Evolutionary conservation across 2,113 vertebrate genomes (phyloP).

Genomic region (Asarcornis scutulata): DNA sequence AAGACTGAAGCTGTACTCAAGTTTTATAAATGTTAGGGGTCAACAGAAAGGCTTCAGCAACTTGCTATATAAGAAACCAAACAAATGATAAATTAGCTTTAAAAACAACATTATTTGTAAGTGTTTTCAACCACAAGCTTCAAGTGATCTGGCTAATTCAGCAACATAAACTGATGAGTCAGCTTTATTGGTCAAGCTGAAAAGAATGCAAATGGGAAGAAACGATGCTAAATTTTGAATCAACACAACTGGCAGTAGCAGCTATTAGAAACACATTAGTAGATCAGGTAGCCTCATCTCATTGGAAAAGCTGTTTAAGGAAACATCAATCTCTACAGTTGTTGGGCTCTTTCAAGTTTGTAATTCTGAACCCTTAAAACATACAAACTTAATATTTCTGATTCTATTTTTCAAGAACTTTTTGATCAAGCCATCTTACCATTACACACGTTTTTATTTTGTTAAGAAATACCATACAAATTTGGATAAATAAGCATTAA

Average conservation of each 20-base stretch:
- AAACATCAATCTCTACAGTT: not conserved
- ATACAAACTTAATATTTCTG: not conserved
- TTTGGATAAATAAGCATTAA: not conserved
- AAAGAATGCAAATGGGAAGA: not conserved
- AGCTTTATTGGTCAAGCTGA: not conserved
- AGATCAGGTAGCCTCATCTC: not conserved
- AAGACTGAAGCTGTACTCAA: not conserved
- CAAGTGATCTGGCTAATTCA: not conserved
- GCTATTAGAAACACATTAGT: not conserved
- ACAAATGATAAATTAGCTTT: not conserved
- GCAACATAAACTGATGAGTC: not conserved
- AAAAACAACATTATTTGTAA: not conserved
- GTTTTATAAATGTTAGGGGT: not conserved
- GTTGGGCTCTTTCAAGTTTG: not conserved
- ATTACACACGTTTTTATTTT: not conserved
- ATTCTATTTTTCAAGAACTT: too few relatives aligned
- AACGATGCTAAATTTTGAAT: not conserved
- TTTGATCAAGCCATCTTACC: not conserved
- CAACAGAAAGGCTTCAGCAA: not conserved
- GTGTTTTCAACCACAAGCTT: slow-evolving; percentile 13
- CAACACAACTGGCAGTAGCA: not conserved
- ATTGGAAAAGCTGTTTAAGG: not conserved
- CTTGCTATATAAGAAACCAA: not conserved
- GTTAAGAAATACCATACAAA: accelerated
- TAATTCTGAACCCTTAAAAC: not conserved